Conservation (phyloP, 2,888 invertebrate species). For the Nymphalis urticae region DNA sequence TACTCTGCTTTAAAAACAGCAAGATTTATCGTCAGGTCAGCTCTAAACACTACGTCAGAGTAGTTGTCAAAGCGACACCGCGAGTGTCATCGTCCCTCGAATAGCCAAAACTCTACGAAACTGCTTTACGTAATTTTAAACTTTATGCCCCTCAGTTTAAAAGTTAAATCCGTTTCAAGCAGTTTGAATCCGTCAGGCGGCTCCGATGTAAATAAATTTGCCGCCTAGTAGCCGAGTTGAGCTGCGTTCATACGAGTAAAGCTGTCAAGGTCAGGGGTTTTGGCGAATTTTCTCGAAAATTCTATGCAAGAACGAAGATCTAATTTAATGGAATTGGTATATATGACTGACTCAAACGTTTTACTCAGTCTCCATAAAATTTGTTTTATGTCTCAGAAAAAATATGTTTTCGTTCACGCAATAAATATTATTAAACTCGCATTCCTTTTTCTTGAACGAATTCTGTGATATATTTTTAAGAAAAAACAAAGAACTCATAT, state of each 20-base stretch:
- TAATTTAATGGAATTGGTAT: conserved; percentile 20
- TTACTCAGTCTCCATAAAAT: conserved; percentile 1
- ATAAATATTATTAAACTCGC: background rate
- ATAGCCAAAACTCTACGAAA: background rate
- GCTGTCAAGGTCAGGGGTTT: background rate
- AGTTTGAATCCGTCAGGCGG: background rate
- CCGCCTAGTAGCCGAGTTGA: conserved; percentile 5
- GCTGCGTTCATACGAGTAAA: background rate
- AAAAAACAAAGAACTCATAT: background rate
- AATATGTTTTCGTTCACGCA: background rate
- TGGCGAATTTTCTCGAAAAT: conserved; percentile 1
- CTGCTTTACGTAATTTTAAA: background rate
- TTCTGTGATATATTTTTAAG: background rate
- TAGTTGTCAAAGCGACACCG: conserved; percentile 6
- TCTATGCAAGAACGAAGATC: conserved; percentile 7
- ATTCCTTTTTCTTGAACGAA: background rate
- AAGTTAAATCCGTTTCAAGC: background rate
- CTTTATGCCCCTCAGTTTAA: background rate
- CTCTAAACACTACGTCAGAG: background rate
- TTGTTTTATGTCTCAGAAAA: conserved; percentile 1
- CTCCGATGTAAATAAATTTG: conserved; percentile 1
- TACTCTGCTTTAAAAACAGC: background rate
- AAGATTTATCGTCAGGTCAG: conserved; percentile 8
- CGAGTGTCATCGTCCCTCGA: background rate
- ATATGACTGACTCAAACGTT: conserved; percentile 12